A percentile compares a stretch with the other conserved stretches of the same genome.
phyloP scores from a whole-genome alignment of 2,888 invertebrate genomes.

The Prosapia bicincta region DNA sequence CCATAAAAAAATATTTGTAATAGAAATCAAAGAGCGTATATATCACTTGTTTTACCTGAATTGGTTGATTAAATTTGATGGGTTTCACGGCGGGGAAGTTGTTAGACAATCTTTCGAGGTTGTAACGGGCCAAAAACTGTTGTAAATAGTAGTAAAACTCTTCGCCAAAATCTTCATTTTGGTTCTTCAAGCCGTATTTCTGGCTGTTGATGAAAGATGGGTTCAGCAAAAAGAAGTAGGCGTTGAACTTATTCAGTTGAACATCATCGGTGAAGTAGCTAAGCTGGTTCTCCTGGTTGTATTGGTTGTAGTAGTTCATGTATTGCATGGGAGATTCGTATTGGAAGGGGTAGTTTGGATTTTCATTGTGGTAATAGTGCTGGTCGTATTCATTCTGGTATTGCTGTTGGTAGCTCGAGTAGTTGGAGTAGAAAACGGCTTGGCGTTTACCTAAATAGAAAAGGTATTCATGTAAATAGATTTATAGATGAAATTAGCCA shows the following conservation, averaged over 20 bases:
- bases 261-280: conserved; percentile 72
- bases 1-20: no score
- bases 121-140: conserved; percentile 64
- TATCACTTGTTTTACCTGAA: no score
- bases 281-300: conserved; percentile 54
- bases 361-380: conserved; percentile 24
- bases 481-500: no score
- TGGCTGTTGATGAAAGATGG: conserved; percentile 45
- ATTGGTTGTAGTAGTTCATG: conserved; percentile 5
- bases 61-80: conserved; percentile 49
- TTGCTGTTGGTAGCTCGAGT: conserved; percentile 29
- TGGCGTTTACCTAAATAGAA: conserved; percentile 23
- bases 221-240: conserved; percentile 59
- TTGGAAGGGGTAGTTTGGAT: conserved; percentile 15
- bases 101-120: conserved; percentile 49
- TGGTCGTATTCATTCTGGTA: conserved; percentile 18
- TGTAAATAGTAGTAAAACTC: conserved; percentile 57
- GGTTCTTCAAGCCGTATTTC: conserved; percentile 30
- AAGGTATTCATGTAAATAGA: no score
- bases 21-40: no score
- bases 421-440: conserved; percentile 31
- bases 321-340: neutral
- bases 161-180: conserved; percentile 33
- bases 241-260: conserved; percentile 57
- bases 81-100: conserved; percentile 50